Base-by-base conservation (phyloP, 2,797 vertebrate genomes). In the Arctocebus calabarensis region DNA sequence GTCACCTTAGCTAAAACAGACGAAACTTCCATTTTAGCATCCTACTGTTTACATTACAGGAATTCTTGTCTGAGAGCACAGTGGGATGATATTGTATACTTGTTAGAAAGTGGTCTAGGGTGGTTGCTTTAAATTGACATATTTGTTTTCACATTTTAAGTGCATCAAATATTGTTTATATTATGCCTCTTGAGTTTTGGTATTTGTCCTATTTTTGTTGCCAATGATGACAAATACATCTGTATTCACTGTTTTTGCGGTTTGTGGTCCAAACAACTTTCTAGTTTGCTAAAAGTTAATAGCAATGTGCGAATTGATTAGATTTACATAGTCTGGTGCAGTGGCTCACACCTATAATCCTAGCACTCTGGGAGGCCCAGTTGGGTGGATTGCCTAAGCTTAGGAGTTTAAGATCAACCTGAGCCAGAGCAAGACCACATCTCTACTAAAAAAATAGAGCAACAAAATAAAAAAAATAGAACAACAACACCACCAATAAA, bases 91-190 rank as follows among this genome's bases (percentile, higher is more conserved):
- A 40, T 61, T 62, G 23, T 23, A 23, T 68, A 7, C 3, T 1
- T 83, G 6, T 85, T 79, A 23, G 25, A 40, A 94, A 27, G 55
- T 3, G 2, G 19, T 45, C 45, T 64, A 40, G 34, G 89, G 52
- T 0, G 14, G 25, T 34, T 45, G 68, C 23, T 40, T n/a, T 66
- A 81, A 73, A 81, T 40, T 66, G n/a, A 81, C 7, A n/a, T 37
- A 40, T 40, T 91, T 64, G 37, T 57, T 94, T 91, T n/a, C 16
- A 88, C 89, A 48, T 52, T 84, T 75, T 75, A 89, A 34, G 23
- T 74, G 5, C n/a, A 43, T 25, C n/a, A 61, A 62, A 37, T n/a
- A 52, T 68, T 14, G 52, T 64, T 64, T 43, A 23, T 37, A 40
- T 20, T 62, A 7, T 25, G 25, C 57, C 25, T 94, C 32, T 75